Conservation (phyloP, 2,888 invertebrate species). For the Melieria picta region DNA sequence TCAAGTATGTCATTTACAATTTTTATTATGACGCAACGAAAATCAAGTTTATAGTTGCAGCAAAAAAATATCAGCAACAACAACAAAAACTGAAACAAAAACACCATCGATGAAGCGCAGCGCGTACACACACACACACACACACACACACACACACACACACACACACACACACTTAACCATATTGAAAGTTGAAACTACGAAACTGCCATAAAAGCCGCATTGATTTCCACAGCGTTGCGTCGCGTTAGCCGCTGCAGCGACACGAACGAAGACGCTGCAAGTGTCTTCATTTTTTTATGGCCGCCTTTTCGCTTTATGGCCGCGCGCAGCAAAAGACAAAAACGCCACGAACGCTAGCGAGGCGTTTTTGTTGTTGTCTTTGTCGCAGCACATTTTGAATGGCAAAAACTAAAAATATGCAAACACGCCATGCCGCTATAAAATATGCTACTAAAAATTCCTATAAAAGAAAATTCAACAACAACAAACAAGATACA, state of each 20-base stretch:
- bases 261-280: no score
- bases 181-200: neutral
- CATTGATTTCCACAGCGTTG: neutral
- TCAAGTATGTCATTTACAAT: no score
- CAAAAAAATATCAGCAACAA: no score
- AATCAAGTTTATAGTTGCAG: no score
- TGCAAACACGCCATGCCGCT: neutral
- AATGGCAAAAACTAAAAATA: neutral
- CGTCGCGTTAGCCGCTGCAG: neutral
- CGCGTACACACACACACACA: no score
- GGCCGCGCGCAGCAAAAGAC: neutral
- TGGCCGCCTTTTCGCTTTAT: neutral
- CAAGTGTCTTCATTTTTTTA: no score
- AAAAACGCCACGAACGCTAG: neutral
- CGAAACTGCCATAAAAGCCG: neutral
- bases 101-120: no score
- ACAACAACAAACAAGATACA: neutral
- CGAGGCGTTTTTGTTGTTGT: neutral
- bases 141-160: no score
- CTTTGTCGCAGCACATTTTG: neutral
- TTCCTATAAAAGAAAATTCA: neutral
- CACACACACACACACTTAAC: no score
- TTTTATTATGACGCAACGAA: no score
- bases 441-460: constrained; percentile 20
- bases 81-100: no score